phyloP scores from a whole-genome alignment of 2,888 invertebrate genomes.

The Latrodectus hesperus region DNA sequence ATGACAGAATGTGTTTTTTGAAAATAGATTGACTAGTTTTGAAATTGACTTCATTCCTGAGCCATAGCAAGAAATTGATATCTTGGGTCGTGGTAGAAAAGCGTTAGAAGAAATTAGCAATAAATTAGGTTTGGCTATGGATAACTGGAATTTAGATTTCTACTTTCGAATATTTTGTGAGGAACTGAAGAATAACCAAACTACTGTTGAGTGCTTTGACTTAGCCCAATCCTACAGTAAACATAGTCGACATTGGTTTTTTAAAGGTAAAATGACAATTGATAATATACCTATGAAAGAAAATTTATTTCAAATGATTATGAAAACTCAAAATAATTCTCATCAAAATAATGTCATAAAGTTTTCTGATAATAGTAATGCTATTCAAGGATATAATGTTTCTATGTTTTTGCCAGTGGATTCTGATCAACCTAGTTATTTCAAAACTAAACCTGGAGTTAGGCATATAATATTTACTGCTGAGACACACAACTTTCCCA shows the following conservation, averaged over 20 bases:
- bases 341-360: conserved; percentile 97
- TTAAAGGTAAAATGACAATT: conserved; percentile 88
- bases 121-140: conserved; percentile 91
- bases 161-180: conserved; percentile 90
- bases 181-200: conserved; percentile 91
- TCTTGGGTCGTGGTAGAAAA: conserved; percentile 83
- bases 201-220: conserved; percentile 98
- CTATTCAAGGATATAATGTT: conserved; percentile 88
- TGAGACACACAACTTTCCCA: conserved; percentile 99
- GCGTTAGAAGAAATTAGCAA: conserved; percentile 88
- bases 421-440: conserved; percentile 81
- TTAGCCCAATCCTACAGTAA: conserved; percentile 97
- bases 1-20: conserved; percentile 95
- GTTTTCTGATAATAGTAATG: conserved; percentile 97
- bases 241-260: conserved; percentile 99
- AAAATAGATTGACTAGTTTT: conserved; percentile 79
- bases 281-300: conserved; percentile 86
- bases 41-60: conserved; percentile 79
- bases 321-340: conserved; percentile 87
- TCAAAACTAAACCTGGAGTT: conserved; percentile 78
- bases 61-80: conserved; percentile 87
- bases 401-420: conserved; percentile 81
- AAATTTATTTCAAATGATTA: conserved; percentile 93
- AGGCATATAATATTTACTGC: conserved; percentile 97
- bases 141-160: conserved; percentile 92